phyloP scores from a whole-genome alignment of 2,797 vertebrate species.

The Euthynnus affinis region DNA sequence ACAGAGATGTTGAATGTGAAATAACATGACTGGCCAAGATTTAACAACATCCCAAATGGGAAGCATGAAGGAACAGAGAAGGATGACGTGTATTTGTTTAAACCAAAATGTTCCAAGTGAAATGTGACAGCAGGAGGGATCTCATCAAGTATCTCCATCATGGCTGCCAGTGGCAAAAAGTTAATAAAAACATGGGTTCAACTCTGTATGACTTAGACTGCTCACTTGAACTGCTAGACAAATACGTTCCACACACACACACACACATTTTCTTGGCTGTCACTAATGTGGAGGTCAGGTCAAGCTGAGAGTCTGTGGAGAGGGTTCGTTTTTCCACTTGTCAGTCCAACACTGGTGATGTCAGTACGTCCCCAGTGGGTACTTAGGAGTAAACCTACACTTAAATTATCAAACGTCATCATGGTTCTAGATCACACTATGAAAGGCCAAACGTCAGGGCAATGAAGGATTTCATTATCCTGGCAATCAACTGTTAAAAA shows the following conservation, averaged over 20 bases:
- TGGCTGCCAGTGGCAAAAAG: conserved; percentile 76
- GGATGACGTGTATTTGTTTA: conserved; percentile 79
- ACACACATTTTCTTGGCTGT: conserved; percentile 44
- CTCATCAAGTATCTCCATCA: conserved; percentile 73
- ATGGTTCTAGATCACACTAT: conserved; percentile 8
- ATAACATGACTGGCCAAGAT: conserved; percentile 28
- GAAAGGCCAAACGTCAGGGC: conserved; percentile 10
- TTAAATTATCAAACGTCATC: conserved; percentile 33
- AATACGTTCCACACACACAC: conserved; percentile 49
- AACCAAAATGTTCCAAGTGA: conserved; percentile 72
- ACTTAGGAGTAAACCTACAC: conserved; percentile 21
- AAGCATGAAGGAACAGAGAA: conserved; percentile 40
- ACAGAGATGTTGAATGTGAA: conserved; percentile 45
- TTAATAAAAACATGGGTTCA: conserved; percentile 84
- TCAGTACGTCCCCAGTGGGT: conserved; percentile 33
- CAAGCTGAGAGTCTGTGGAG: conserved; percentile 33
- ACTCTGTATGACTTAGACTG: conserved; percentile 59
- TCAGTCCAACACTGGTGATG: conserved; percentile 49
- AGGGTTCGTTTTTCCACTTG: conserved; percentile 58
- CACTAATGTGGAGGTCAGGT: conserved; percentile 40
- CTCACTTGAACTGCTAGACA: conserved; percentile 48
- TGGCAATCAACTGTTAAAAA: conserved; percentile 30
- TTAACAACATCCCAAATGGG: conserved; percentile 54
- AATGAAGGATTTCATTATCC: conserved; percentile 30
- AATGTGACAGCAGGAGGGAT: conserved; percentile 79